phyloP scores from a whole-genome alignment of 2,113 vertebrate species.

The Dermatemys mawii region DNA sequence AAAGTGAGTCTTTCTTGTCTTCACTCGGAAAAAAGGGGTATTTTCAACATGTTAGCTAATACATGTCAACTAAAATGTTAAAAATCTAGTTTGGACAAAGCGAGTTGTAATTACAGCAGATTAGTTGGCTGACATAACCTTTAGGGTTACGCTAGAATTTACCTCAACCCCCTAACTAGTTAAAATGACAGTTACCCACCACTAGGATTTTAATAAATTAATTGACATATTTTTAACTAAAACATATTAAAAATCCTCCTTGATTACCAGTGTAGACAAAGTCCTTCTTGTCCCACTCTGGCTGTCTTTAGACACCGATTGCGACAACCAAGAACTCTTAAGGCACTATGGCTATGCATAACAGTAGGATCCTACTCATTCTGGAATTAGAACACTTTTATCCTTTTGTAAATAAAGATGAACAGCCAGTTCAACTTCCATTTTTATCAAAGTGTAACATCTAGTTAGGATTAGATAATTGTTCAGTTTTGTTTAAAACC shows the following conservation, averaged over 20 bases:
- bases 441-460: background rate
- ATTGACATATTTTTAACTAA: background rate
- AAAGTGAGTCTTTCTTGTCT: background rate
- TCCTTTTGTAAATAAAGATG: background rate
- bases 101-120: background rate
- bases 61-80: background rate
- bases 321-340: constrained; percentile 44
- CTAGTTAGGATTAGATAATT: background rate
- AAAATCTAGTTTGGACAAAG: background rate
- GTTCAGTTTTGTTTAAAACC: background rate
- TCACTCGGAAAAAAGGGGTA: background rate
- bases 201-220: no score
- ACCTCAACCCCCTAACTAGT: background rate
- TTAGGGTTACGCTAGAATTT: background rate
- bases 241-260: background rate
- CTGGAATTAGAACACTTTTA: background rate
- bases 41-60: background rate
- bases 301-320: constrained; percentile 21
- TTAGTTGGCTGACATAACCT: background rate
- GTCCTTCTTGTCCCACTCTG: no score
- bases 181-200: background rate
- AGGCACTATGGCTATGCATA: background rate
- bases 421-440: background rate
- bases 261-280: constrained; percentile 24
- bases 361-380: constrained; percentile 15